Conservation (phyloP, 1,140 invertebrate species). For the Cotesia typhae region DNA sequence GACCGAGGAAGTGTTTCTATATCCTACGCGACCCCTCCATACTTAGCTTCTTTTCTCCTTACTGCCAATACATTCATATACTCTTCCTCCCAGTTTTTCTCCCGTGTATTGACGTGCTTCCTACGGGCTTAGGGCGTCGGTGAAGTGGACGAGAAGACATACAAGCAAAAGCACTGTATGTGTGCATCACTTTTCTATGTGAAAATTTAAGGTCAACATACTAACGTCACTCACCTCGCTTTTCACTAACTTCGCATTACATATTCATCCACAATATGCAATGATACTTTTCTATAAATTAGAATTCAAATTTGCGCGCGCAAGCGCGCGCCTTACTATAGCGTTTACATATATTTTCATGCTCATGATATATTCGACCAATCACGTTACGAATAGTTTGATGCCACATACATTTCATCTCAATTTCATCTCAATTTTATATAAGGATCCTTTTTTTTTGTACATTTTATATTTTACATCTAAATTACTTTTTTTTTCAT, state of each 20-base stretch:
- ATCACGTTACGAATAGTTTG: too few relatives aligned
- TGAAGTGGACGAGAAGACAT: conserved; percentile 27
- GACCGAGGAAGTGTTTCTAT: conserved; percentile 49
- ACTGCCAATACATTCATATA: neutral
- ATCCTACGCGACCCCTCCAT: conserved; percentile 37
- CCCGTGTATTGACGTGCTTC: conserved; percentile 55
- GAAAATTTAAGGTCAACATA: conserved; percentile 33
- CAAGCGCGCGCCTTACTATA: too few relatives aligned
- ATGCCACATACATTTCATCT: too few relatives aligned
- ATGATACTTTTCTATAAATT: neutral
- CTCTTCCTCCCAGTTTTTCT: conserved; percentile 25
- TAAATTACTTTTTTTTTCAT: neutral
- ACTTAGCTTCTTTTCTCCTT: conserved; percentile 10
- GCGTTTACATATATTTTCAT: too few relatives aligned
- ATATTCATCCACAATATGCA: conserved; percentile 29
- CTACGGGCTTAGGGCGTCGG: conserved; percentile 38
- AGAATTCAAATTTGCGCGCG: too few relatives aligned
- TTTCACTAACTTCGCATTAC: conserved; percentile 28
- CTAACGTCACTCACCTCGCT: conserved; percentile 25
- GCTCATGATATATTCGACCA: too few relatives aligned
- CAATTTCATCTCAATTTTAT: too few relatives aligned
- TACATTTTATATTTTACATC: neutral
- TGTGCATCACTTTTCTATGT: neutral
- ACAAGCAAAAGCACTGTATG: conserved; percentile 1
- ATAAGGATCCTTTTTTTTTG: too few relatives aligned